phyloP scores from a whole-genome alignment of 2,113 vertebrate genomes.

The Grantiella picta region DNA sequence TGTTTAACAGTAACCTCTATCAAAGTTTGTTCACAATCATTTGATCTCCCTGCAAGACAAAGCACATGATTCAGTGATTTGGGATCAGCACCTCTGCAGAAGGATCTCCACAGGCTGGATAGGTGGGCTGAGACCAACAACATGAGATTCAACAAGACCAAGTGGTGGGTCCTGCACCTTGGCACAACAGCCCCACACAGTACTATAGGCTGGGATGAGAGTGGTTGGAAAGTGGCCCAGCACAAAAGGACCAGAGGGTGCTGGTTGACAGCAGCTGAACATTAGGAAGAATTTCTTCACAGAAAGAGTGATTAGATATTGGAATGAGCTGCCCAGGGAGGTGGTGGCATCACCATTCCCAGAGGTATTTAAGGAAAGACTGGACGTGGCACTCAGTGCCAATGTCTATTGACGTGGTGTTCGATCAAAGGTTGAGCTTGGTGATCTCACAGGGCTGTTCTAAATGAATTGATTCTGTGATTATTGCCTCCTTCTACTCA shows the following conservation, averaged over 20 bases:
- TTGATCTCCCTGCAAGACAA: background rate
- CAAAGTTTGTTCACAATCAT: background rate
- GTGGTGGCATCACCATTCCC: background rate
- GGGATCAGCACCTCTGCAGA: background rate
- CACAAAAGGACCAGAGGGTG: background rate
- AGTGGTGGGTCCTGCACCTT: background rate
- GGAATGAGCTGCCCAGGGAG: background rate
- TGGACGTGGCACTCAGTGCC: background rate
- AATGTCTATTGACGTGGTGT: background rate
- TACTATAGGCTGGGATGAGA: background rate
- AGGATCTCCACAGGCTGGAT: background rate
- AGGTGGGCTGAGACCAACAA: background rate
- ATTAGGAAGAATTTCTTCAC: background rate
- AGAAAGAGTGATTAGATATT: background rate
- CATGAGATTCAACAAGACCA: background rate
- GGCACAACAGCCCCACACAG: background rate
- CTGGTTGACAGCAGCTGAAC: background rate
- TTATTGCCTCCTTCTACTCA: background rate
- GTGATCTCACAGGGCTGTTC: background rate
- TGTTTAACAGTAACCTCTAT: background rate
- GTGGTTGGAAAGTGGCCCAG: background rate
- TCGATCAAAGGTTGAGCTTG: fast-evolving
- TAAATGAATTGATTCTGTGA: background rate
- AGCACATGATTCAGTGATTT: background rate
- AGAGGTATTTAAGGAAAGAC: background rate